Evolutionary conservation across 2,113 vertebrate genomes (phyloP).

Genomic region (Andinoacara biseriatus): DNA sequence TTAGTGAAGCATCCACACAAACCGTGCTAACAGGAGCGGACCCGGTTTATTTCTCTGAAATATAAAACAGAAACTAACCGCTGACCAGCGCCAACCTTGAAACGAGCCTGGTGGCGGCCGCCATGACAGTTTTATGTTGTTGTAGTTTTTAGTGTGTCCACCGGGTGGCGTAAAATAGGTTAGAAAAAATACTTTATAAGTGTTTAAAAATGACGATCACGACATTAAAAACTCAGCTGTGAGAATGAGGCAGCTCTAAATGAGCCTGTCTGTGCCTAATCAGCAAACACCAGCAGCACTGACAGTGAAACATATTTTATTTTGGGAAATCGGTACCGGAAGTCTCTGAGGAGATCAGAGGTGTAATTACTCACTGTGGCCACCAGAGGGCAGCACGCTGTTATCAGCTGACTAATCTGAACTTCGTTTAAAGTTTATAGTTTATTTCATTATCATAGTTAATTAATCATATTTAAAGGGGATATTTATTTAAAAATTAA

Average conservation of each 20-base stretch:
- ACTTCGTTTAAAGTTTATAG: too few species aligned
- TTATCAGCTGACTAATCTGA: too few species aligned
- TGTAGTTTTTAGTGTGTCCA: slow-evolving; percentile 2
- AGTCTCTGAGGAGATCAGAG: too few species aligned
- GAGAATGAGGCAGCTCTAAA: too few species aligned
- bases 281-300: neutral
- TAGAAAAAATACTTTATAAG: too few species aligned
- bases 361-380: too few species aligned
- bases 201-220: too few species aligned
- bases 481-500: too few species aligned
- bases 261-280: neutral
- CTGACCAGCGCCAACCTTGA: slow-evolving; percentile 81
- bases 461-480: too few species aligned
- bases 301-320: neutral
- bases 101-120: slow-evolving; percentile 70
- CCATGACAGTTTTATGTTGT: slow-evolving; percentile 64
- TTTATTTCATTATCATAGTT: too few species aligned
- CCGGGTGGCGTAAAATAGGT: neutral
- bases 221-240: too few species aligned
- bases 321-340: neutral
- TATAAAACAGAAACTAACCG: slow-evolving; percentile 54
- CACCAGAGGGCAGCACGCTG: too few species aligned
- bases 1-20: neutral
- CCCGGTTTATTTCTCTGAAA: neutral
- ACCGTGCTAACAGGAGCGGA: neutral